Evolutionary conservation across 2,113 vertebrate species (phyloP).

Genomic region (Leucosticte australis): DNA sequence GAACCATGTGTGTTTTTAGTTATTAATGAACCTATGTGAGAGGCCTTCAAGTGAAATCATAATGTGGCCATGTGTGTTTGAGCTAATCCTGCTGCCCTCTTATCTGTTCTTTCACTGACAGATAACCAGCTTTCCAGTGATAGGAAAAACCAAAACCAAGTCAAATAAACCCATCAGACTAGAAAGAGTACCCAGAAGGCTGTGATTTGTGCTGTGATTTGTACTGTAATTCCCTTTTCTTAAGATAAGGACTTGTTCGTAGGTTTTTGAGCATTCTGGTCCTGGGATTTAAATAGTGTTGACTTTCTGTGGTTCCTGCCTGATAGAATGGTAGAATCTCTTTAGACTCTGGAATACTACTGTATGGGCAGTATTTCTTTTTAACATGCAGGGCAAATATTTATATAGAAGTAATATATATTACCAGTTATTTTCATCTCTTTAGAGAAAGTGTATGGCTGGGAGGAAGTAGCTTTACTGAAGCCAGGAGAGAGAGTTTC

Average conservation of each 20-base stretch:
- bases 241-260: neutral
- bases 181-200: neutral
- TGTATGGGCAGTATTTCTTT: neutral
- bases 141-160: neutral
- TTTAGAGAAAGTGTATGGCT: neutral
- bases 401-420: neutral
- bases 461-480: neutral
- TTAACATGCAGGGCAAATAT: neutral
- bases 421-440: neutral
- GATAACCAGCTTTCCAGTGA: neutral
- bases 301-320: neutral
- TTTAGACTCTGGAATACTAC: neutral
- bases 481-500: neutral
- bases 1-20: neutral
- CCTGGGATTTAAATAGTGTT: neutral
- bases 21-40: neutral
- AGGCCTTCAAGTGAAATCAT: neutral
- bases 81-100: neutral
- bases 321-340: neutral
- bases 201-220: rapidly evolving
- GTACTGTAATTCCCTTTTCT: neutral
- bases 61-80: neutral
- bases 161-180: neutral
- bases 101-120: neutral
- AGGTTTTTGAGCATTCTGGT: neutral